These are phyloP conservation scores for Athalia rosae DNA, from an alignment of 2,888 invertebrate genomes.

Conservation along the genomic window DNA sequence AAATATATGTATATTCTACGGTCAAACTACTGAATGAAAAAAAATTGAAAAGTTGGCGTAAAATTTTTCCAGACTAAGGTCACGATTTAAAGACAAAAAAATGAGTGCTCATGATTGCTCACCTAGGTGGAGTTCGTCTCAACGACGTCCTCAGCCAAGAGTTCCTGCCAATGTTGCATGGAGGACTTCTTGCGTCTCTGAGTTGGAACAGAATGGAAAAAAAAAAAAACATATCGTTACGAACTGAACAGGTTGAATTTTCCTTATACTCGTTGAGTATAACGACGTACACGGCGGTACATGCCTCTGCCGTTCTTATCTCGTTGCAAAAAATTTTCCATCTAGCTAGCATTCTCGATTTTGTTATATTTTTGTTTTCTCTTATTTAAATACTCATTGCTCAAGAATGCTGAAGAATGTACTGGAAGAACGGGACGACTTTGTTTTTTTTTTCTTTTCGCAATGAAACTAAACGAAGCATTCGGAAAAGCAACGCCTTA, in stretches of 20 bases:
- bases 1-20: too few relatives aligned
- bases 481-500: neutral
- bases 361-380: too few relatives aligned
- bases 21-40: slow-evolving; percentile 55
- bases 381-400: too few relatives aligned
- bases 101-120: slow-evolving; percentile 60
- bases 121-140: slow-evolving; percentile 88
- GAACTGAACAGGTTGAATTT: neutral
- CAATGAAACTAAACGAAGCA: neutral
- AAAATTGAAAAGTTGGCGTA: slow-evolving; percentile 48
- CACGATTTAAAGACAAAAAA: slow-evolving; percentile 11
- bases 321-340: too few relatives aligned
- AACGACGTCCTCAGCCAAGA: slow-evolving; percentile 91
- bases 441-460: neutral
- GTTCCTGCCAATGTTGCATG: slow-evolving; percentile 82
- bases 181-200: slow-evolving; percentile 78
- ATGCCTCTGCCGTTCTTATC: too few relatives aligned
- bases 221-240: slow-evolving; percentile 1
- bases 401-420: neutral
- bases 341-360: too few relatives aligned
- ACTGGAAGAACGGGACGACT: neutral
- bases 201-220: neutral
- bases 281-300: neutral
- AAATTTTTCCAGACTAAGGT: slow-evolving; percentile 66
- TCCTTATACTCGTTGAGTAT: neutral